Percentiles rank a stretch among this genome's conserved stretches.
Conservation (phyloP, 2,113 vertebrate genomes). For the Sphaerodactylus townsendi region DNA sequence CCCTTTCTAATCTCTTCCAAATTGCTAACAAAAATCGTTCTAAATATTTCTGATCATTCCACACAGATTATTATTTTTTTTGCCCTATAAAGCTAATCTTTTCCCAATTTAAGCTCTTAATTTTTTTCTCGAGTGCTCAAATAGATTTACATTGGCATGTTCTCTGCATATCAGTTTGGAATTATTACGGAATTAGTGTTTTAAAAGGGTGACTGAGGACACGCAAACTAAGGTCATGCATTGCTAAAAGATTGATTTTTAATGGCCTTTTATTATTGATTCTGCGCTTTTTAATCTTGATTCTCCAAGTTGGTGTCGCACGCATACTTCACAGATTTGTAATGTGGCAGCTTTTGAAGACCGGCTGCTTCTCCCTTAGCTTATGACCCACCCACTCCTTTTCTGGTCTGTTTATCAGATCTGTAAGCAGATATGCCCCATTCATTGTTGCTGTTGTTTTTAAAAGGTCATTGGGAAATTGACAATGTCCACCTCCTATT, state of each 20-base stretch:
- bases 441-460: slow-evolving; percentile 36
- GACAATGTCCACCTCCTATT: slow-evolving; percentile 30
- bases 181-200: slow-evolving; percentile 78
- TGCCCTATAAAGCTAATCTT: slow-evolving; percentile 68
- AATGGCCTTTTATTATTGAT: slow-evolving; percentile 81
- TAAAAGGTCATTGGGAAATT: slow-evolving; percentile 41
- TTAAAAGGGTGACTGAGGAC: slow-evolving; percentile 72
- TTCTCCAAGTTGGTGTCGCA: slow-evolving; percentile 67
- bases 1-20: slow-evolving; percentile 71
- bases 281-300: slow-evolving; percentile 71
- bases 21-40: slow-evolving; percentile 63
- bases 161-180: slow-evolving; percentile 74
- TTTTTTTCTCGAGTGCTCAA: slow-evolving; percentile 69
- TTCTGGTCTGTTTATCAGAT: slow-evolving; percentile 19
- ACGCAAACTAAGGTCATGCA: slow-evolving; percentile 68
- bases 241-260: slow-evolving; percentile 74
- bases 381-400: slow-evolving; percentile 26
- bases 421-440: slow-evolving; percentile 42
- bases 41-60: slow-evolving; percentile 69
- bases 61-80: slow-evolving; percentile 28
- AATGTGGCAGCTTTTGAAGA: slow-evolving; percentile 24
- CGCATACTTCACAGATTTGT: slow-evolving; percentile 51
- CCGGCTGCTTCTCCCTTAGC: not conserved
- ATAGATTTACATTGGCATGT: slow-evolving; percentile 81
- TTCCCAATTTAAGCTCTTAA: slow-evolving; percentile 77